phyloP scores from a whole-genome alignment of 2,797 vertebrate genomes.

The Hozukius guyotensis region DNA sequence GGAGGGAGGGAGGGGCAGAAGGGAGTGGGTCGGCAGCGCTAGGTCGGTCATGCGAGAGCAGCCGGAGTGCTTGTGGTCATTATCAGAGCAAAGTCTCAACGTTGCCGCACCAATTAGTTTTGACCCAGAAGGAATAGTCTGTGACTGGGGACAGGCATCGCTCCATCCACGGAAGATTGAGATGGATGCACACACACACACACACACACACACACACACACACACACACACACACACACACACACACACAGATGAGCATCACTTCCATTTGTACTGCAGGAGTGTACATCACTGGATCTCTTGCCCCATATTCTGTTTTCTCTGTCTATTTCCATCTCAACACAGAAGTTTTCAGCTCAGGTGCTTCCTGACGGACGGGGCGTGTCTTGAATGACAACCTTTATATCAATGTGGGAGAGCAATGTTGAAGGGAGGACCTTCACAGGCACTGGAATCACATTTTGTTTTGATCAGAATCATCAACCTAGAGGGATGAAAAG shows the following conservation, averaged over 20 bases:
- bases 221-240: conserved; percentile 4
- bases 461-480: background rate
- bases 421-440: background rate
- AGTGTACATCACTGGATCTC: conserved; percentile 13
- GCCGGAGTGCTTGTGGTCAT: conserved; percentile 83
- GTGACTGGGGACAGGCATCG: conserved; percentile 61
- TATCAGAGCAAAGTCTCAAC: conserved; percentile 78
- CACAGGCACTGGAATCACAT: background rate
- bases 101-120: conserved; percentile 84
- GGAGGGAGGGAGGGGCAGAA: conserved; percentile 35
- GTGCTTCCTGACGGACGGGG: conserved; percentile 3
- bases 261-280: conserved; percentile 16
- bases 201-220: conserved; percentile 17
- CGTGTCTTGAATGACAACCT: background rate
- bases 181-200: conserved; percentile 39
- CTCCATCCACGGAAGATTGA: conserved; percentile 64
- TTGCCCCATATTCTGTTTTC: conserved; percentile 15
- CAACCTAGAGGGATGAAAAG: background rate
- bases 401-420: conserved; percentile 7
- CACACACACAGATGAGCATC: conserved; percentile 27
- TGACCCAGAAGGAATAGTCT: conserved; percentile 84
- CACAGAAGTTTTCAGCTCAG: background rate
- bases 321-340: background rate
- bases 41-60: conserved; percentile 77
- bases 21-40: conserved; percentile 55